phyloP scores from a whole-genome alignment of 2,113 vertebrate genomes.

The Xerus inauris region DNA sequence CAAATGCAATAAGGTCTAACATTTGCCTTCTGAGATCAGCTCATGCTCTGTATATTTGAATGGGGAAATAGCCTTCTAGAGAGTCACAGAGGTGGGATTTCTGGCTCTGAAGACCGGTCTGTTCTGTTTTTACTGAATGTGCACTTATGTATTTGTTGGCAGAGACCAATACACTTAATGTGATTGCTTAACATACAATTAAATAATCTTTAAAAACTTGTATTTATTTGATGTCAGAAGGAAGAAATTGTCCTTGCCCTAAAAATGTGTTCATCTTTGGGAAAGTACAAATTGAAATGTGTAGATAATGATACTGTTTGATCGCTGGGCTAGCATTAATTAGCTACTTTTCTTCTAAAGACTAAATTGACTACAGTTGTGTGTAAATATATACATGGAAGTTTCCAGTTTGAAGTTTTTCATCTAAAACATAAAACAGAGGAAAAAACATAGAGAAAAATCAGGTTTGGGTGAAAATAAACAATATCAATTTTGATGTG shows the following conservation, averaged over 20 bases:
- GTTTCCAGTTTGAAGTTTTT: conserved; percentile 13
- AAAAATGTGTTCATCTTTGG: not conserved
- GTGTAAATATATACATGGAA: not conserved
- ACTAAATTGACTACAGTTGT: not conserved
- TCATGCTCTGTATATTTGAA: not conserved
- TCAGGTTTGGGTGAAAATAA: conserved; percentile 27
- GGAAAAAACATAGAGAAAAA: not conserved
- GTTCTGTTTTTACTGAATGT: not conserved
- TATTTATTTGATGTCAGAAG: not conserved
- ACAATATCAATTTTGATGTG: not conserved
- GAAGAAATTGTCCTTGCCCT: not conserved
- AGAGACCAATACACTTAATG: not conserved
- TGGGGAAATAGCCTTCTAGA: not conserved
- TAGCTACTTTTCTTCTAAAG: not conserved
- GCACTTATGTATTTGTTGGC: not conserved
- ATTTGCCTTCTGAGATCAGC: conserved; percentile 31
- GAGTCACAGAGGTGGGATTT: not conserved
- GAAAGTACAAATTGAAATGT: not conserved
- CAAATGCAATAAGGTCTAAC: not conserved
- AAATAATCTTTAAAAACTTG: not conserved
- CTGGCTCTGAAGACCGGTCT: not conserved
- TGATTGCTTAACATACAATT: not conserved
- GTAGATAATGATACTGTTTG: not conserved
- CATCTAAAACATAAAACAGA: no score
- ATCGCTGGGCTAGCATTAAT: not conserved